Percentiles rank a stretch among this genome's conserved stretches.
Evolutionary conservation across 2,797 vertebrate species (phyloP).

Genomic region (Paratrypauchen microcephalus): DNA sequence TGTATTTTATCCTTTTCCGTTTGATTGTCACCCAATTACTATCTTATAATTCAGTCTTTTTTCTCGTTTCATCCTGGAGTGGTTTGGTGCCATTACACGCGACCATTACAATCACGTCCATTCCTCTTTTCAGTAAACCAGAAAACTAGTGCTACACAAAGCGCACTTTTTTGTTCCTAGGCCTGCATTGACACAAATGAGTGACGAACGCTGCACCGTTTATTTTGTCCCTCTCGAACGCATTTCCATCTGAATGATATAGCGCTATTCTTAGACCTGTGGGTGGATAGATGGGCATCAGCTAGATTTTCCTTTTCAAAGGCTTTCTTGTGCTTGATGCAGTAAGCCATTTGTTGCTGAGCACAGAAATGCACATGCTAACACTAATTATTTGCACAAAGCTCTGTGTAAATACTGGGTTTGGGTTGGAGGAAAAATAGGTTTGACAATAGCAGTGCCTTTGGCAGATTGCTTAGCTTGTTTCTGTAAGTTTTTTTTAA

Average conservation of each 20-base stretch:
- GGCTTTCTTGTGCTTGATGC: conserved; percentile 50
- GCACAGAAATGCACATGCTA: conserved; percentile 47
- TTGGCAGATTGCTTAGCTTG: conserved; percentile 36
- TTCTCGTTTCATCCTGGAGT: conserved; percentile 1
- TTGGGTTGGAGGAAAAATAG: conserved; percentile 40
- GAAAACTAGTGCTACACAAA: conserved; percentile 40
- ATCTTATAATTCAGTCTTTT: neutral
- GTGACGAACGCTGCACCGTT: conserved; percentile 52
- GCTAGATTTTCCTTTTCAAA: conserved; percentile 72
- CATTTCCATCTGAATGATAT: conserved; percentile 76
- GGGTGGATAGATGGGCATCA: conserved; percentile 73
- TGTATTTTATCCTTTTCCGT: neutral
- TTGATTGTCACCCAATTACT: neutral
- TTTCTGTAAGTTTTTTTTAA: conserved; percentile 19
- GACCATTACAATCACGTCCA: conserved; percentile 19
- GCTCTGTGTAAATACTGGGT: conserved; percentile 56
- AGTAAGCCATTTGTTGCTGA: conserved; percentile 63
- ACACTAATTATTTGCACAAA: conserved; percentile 66
- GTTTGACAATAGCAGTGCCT: conserved; percentile 48
- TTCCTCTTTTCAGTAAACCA: conserved; percentile 26
- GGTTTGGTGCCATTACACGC: neutral
- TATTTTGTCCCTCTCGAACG: conserved; percentile 59
- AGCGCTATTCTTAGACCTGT: conserved; percentile 71
- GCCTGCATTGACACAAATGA: conserved; percentile 52
- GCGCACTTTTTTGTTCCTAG: conserved; percentile 53